Evolutionary conservation across 1,140 invertebrate genomes (phyloP).

Genomic region (Solenopsis invicta): DNA sequence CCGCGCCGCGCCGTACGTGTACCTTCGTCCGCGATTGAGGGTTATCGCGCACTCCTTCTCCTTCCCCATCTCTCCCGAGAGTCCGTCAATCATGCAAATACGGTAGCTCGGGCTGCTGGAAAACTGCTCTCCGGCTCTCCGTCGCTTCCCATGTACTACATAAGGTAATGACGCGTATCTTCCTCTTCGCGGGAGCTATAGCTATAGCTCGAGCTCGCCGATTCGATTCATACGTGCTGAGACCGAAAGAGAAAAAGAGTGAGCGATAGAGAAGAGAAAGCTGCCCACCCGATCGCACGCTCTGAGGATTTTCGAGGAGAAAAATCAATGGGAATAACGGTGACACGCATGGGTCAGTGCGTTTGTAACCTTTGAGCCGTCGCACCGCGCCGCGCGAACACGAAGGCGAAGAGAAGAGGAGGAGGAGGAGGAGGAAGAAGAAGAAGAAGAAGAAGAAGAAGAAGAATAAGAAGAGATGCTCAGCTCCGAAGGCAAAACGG

Average conservation of each 20-base stretch:
- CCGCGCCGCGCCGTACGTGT: constrained; percentile 17
- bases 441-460: constrained; percentile 25
- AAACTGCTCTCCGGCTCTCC: constrained; percentile 63
- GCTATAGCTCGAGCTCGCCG: constrained; percentile 41
- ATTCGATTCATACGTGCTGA: constrained; percentile 42
- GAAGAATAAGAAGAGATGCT: constrained; percentile 38
- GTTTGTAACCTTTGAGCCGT: constrained; percentile 75
- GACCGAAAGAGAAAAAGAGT: background rate
- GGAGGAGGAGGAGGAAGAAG: background rate
- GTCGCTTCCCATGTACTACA: constrained; percentile 80
- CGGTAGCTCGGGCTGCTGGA: constrained; percentile 59
- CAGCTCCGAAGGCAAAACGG: constrained; percentile 72
- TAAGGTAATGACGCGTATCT: constrained; percentile 77
- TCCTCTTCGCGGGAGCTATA: constrained; percentile 44
- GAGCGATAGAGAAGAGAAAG: background rate
- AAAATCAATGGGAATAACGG: constrained; percentile 78
- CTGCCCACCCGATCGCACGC: constrained; percentile 29
- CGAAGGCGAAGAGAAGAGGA: background rate
- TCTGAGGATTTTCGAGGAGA: constrained; percentile 63
- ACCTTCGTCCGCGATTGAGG: constrained; percentile 58
- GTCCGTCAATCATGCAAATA: constrained; percentile 79
- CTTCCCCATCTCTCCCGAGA: background rate
- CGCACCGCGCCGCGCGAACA: background rate
- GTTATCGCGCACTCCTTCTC: constrained; percentile 43
- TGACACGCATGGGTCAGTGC: constrained; percentile 79